Base-by-base conservation (phyloP, 2,888 invertebrate genomes). In the Tupiocoris notatus region DNA sequence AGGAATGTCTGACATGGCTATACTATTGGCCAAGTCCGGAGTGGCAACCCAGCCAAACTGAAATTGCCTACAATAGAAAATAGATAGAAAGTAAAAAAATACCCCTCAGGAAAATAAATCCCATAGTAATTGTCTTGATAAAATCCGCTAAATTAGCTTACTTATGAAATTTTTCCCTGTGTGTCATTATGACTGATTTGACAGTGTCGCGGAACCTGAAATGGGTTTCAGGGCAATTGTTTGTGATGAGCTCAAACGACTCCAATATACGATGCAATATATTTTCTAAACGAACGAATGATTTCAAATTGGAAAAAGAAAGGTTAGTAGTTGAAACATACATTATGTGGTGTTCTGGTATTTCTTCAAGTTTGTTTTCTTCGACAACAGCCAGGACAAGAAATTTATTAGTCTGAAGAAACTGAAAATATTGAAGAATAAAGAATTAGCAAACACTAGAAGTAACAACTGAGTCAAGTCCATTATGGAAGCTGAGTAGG, bases 1-100 rank as follows among this genome's bases (percentile, higher is more conserved):
- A 0, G 91, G 89, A 80, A 95, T 85, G 79, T 91, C 89, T 78
- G 90, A 90, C 93, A 98, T 94, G 12, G 94, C 95, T 82, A 98
- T 95, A 75, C 93, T 94, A 85, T 96, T 97, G 12, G 95, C 95
- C 79, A 98, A 86, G 74, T 95, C 94, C 1, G 93, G 91, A 79
- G 90, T 92, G 0, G 93, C 95, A 84, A 95, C 90, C 97, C 97
- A 98, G 57, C 96, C 96, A 86, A 98, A 98, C 85, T 98, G 97
- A 83, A 94, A 95, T 80, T 88, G 85, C 75, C 70, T 70, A 21
- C 16, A 17, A 7, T 87, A 88, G 82, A 18, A n/a, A n/a, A 83
- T 80, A n/a, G n/a, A n/a, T n/a, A n/a, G n/a, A n/a, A n/a, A n/a
- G n/a, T n/a, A n/a, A n/a, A n/a, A n/a, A n/a, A n/a, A n/a, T n/a